Base-by-base conservation (phyloP, 2,888 invertebrate genomes). In the Nomada fabriciana region DNA sequence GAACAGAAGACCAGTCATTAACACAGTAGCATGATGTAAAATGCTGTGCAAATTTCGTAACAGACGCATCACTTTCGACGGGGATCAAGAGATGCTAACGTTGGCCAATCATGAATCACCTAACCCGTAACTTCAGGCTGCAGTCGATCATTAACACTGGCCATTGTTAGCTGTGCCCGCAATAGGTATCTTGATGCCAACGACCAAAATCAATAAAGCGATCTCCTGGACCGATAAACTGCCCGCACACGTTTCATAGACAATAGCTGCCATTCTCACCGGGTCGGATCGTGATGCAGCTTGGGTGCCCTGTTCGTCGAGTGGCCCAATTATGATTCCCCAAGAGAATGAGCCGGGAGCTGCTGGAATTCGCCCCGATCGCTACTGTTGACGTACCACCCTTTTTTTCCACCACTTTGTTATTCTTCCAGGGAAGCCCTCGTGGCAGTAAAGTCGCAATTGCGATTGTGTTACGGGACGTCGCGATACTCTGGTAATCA, bases 171-270 rank as follows among this genome's bases (percentile, higher is more conserved):
- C 79, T 63, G 69, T 60, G 70, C 71, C 86, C 89, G 90, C 90
- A 92, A 91, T 89, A 83, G 88, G 84, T 88, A 86, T 85, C 86
- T 85, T 85, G 88, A 89, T 90, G 92, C 90, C 90, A 90, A 90
- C 91, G 90, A 89, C 89, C 88, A 90, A 90, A 91, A 90, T 91
- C 91, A 91, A 92, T 92, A 91, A 73, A 64, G 90, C 85, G 84
- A 83, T 86, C 73, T 59, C 69, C 47, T 59, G 59, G 55, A 57
- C 61, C 73, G 85, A 82, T 85, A 83, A 83, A 77, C 79, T 64
- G 63, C 70, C 65, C 61, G 78, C 52, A 76, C 77, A 75, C 69
- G 78, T 86, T 85, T 61, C 74, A 72, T 64, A 67, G 80, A 85
- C 86, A 86, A 86, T 86, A 59, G 71, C 70, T 85, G 77, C 83